Evolutionary conservation across 30 jellyfish, hydroid and myxozoan genomes (phyloP).

Genomic region (Rhopilema esculentum): DNA sequence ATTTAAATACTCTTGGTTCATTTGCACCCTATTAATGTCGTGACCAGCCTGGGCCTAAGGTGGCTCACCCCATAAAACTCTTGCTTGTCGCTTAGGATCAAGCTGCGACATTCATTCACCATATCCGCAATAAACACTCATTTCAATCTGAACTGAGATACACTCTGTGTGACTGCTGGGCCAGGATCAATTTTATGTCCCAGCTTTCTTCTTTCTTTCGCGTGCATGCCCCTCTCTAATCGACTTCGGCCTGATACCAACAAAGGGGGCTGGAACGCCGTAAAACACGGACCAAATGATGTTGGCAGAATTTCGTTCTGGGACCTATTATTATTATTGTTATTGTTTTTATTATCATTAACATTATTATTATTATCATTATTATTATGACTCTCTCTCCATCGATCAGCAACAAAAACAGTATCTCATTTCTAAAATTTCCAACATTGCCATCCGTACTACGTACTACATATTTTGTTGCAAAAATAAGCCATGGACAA

Average conservation of each 20-base stretch:
- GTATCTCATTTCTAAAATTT: no score
- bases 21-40: slow-evolving; percentile 1
- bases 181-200: not conserved
- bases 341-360: not conserved
- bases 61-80: not conserved
- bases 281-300: slow-evolving; percentile 34
- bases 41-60: slow-evolving; percentile 43
- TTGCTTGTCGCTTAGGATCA: slow-evolving; percentile 6
- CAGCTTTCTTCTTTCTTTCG: slow-evolving; percentile 5
- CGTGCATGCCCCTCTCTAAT: slow-evolving; percentile 43
- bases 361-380: no score
- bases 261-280: not conserved
- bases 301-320: not conserved
- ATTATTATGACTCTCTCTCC: no score
- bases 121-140: not conserved
- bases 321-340: not conserved
- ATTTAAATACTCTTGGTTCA: not conserved
- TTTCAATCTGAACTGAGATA: not conserved
- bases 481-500: no score
- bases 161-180: slow-evolving; percentile 9
- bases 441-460: no score
- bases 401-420: no score
- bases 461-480: no score
- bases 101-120: slow-evolving; percentile 43
- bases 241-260: slow-evolving; percentile 53